Evolutionary conservation across 2,113 vertebrate genomes (phyloP), one percentile per base, ranked within the genome.

Genomic region (Phyllostomus hastatus): DNA sequence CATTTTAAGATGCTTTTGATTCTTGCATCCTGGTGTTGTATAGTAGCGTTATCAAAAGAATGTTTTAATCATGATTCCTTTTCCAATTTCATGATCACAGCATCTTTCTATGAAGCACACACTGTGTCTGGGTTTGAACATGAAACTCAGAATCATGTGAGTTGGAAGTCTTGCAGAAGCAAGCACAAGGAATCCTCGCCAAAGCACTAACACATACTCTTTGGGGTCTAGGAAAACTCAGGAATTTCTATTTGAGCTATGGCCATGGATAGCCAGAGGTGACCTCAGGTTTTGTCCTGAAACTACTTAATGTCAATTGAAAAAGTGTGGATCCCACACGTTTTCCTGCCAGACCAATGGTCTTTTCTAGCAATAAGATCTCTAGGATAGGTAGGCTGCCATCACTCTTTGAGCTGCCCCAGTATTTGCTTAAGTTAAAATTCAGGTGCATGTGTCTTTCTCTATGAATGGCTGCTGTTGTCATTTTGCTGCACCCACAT

Each of bases 61-160:
- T 48, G 11, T 64, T 94, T 94, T 89, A 87, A 88, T 92, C 48
- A 87, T 70, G 50, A 61, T 31, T 88, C 59, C 41, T 83, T 84
- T 76, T 92, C 28, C 1, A 88, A 8, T 81, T 48, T 87, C 19
- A 26, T 67, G 52, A 61, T 57, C 17, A 31, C 75, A 91, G 9
- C 26, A 50, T 66, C 87, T 81, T 82, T 57, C n/a, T 24, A 41
- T 80, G 84, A 64, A 89, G 35, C 64, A 48, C 38, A 50, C 4
- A 15, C 19, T 69, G 5, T 73, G 38, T 52, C n/a, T 88, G 69
- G 38, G 12, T 88, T 96, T 88, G 84, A 24, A 52, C 14, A 6
- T 59, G 50, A 38, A 96, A 88, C 46, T 16, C 9, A 57, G 26
- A 43, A 61, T 61, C 54, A 31, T 86, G 5, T 33, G 35, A 93